A percentile compares a stretch with the other conserved stretches of the same genome.
Evolutionary conservation across 2,113 vertebrate genomes (phyloP).

Genomic region (Probosciger aterrimus): DNA sequence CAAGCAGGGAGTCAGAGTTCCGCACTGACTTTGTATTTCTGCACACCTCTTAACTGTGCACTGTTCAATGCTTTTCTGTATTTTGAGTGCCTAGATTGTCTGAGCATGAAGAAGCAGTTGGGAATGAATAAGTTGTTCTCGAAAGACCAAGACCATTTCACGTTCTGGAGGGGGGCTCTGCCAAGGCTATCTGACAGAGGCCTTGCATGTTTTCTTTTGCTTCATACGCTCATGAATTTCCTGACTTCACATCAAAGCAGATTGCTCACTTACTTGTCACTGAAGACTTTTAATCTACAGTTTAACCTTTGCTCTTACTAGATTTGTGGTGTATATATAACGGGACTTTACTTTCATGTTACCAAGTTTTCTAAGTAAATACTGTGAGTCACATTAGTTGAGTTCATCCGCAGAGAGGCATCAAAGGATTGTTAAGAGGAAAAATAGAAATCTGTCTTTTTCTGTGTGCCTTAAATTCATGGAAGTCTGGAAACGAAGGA

Average conservation of each 20-base stretch:
- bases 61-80: background rate
- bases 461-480: background rate
- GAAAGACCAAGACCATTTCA: background rate
- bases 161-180: background rate
- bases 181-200: background rate
- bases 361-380: background rate
- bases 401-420: background rate
- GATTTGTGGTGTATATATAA: background rate
- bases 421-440: background rate
- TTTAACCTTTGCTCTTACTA: background rate
- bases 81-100: background rate
- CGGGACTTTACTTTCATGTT: background rate
- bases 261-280: background rate
- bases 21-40: background rate
- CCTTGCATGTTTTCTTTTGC: background rate
- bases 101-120: background rate
- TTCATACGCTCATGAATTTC: background rate
- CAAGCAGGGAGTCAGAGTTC: background rate
- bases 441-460: background rate
- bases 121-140: background rate
- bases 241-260: background rate
- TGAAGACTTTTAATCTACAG: background rate
- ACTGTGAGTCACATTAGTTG: background rate
- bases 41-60: background rate
- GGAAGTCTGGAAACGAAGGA: background rate